A percentile compares a stretch with the other conserved stretches of the same genome.
Conservation (phyloP, 1,140 invertebrate species). For the Forficula auricularia region DNA sequence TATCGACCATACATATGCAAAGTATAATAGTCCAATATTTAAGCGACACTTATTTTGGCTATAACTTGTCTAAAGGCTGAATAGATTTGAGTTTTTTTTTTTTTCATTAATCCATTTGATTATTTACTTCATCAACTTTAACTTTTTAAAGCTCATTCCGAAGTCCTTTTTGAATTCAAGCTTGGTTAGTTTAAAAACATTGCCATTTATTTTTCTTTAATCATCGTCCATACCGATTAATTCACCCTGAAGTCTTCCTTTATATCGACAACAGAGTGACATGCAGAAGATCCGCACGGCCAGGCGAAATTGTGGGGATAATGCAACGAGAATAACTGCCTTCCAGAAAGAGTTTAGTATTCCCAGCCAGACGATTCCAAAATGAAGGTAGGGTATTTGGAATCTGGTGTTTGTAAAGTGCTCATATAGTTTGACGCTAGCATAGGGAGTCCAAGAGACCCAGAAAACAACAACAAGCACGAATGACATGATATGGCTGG, state of each 20-base stretch:
- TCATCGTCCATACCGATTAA: slow-evolving; percentile 69
- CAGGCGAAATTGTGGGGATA: slow-evolving; percentile 79
- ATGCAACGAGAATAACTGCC: slow-evolving; percentile 65
- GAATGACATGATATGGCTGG: slow-evolving; percentile 87
- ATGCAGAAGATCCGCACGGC: slow-evolving; percentile 71
- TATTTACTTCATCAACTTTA: too few species aligned
- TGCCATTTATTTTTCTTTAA: slow-evolving; percentile 23
- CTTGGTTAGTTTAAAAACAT: slow-evolving; percentile 1
- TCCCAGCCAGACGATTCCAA: slow-evolving; percentile 82
- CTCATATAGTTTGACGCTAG: slow-evolving; percentile 50
- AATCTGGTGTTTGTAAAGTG: slow-evolving; percentile 32
- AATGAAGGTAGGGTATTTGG: slow-evolving; percentile 71
- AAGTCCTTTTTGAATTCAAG: neutral
- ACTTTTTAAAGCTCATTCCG: too few species aligned
- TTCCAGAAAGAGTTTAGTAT: slow-evolving; percentile 90
- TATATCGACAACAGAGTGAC: slow-evolving; percentile 72
- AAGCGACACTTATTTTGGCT: too few species aligned
- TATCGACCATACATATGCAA: too few species aligned
- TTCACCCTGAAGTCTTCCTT: slow-evolving; percentile 57
- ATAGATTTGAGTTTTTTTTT: too few species aligned
- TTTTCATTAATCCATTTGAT: too few species aligned
- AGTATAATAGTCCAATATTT: too few species aligned
- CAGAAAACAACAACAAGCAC: slow-evolving; percentile 76
- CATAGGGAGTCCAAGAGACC: slow-evolving; percentile 83
- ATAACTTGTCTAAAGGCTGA: too few species aligned